Conservation (phyloP, 2,113 vertebrate genomes). For the Miniopterus natalensis region DNA sequence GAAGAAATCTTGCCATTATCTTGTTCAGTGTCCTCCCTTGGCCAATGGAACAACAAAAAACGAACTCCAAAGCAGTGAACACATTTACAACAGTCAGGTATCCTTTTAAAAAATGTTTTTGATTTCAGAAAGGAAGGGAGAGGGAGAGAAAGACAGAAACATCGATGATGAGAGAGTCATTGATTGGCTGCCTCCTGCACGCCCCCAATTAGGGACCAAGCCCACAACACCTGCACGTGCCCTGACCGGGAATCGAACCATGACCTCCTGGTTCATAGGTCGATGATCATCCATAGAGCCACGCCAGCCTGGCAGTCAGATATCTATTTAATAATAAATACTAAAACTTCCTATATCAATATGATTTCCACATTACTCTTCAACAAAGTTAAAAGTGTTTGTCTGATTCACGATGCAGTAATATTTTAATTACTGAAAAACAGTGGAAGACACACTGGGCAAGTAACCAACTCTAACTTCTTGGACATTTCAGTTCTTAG, state of each 20-base stretch:
- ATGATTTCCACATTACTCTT: neutral
- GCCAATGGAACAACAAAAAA: neutral
- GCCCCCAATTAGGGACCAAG: no score
- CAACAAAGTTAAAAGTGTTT: conserved; percentile 37
- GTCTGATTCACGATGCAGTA: neutral
- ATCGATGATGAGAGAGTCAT: no score
- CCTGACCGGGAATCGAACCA: no score
- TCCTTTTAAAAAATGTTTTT: neutral
- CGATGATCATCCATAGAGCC: no score
- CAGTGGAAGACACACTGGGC: neutral
- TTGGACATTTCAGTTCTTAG: conserved; percentile 1
- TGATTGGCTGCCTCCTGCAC: no score
- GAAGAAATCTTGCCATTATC: neutral
- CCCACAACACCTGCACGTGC: no score
- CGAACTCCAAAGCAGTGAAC: neutral
- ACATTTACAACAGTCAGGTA: neutral
- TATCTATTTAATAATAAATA: conserved; percentile 15
- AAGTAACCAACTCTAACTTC: neutral
- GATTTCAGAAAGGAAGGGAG: no score
- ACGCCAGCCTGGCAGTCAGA: neutral
- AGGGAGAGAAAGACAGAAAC: no score
- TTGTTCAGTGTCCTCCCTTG: neutral
- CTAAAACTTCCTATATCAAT: conserved; percentile 31
- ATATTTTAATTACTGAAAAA: conserved; percentile 24
- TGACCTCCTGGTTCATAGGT: no score